A percentile compares a stretch with the other conserved stretches of the same genome.
phyloP scores from a whole-genome alignment of 1,140 invertebrate species.

The Wasmannia auropunctata region DNA sequence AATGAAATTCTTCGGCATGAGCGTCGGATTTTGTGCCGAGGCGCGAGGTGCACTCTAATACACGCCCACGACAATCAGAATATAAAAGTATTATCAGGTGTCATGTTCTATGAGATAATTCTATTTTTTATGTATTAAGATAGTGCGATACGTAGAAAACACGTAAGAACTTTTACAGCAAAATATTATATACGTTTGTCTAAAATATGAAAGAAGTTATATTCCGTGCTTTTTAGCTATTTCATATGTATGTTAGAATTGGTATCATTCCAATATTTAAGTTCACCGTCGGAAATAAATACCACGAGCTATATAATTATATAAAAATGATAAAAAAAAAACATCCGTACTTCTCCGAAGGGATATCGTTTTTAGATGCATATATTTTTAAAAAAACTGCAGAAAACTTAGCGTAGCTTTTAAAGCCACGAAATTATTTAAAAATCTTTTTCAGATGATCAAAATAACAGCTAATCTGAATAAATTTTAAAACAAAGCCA shows the following conservation, averaged over 20 bases:
- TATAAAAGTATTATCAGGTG: not conserved
- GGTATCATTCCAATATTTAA: not conserved
- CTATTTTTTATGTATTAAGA: not conserved
- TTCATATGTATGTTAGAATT: not conserved
- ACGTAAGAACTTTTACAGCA: not conserved
- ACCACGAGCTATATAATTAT: not conserved
- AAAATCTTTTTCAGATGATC: not conserved
- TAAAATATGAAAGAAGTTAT: not conserved
- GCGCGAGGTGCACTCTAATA: constrained; percentile 9
- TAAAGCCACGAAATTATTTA: not conserved
- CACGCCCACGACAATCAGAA: constrained; percentile 9
- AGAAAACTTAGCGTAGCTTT: not conserved
- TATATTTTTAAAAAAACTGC: not conserved
- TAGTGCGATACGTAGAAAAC: not conserved
- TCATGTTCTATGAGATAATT: not conserved
- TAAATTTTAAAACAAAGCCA: not conserved
- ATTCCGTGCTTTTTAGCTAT: not conserved
- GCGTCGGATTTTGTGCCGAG: constrained; percentile 14
- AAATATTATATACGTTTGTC: not conserved
- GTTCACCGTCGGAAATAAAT: not conserved
- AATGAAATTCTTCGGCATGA: constrained; percentile 30
- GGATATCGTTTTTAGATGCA: not conserved
- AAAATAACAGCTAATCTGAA: not conserved
- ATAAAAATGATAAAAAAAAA: not conserved
- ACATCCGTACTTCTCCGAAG: not conserved